A percentile compares a stretch with the other conserved stretches of the same genome.
These are phyloP conservation scores for Chydorus sphaericus DNA, from an alignment of 2,888 invertebrate species.

Conservation along the genomic window DNA sequence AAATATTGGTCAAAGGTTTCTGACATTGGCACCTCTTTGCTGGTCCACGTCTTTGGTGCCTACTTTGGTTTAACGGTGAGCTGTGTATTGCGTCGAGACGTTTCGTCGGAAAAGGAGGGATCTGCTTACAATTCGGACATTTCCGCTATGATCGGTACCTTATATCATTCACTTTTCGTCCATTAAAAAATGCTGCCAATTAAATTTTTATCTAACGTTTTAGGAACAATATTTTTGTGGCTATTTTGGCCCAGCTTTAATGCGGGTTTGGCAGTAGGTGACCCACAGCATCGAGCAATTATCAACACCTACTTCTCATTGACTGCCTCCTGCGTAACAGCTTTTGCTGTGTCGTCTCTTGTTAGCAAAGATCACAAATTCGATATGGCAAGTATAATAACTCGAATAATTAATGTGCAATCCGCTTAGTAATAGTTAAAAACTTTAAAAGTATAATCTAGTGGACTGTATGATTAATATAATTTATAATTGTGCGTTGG, in stretches of 20 bases:
- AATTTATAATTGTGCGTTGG: neutral
- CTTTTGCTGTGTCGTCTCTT: slow-evolving; percentile 68
- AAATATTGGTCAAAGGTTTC: too few relatives aligned
- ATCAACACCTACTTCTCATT: slow-evolving; percentile 87
- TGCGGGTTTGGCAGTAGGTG: slow-evolving; percentile 53
- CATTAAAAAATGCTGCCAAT: too few relatives aligned
- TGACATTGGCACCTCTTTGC: slow-evolving; percentile 89
- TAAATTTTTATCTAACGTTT: too few relatives aligned
- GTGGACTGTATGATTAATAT: neutral
- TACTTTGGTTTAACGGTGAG: slow-evolving; percentile 87
- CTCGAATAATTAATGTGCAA: neutral
- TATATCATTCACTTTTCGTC: too few relatives aligned
- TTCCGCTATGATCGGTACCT: slow-evolving; percentile 81
- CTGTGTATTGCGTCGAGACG: slow-evolving; percentile 40
- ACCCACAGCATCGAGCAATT: slow-evolving; percentile 67
- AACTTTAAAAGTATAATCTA: neutral
- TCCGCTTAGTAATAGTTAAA: too few relatives aligned
- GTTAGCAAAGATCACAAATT: slow-evolving; percentile 58
- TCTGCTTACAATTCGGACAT: slow-evolving; percentile 65
- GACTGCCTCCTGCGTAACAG: slow-evolving; percentile 60
- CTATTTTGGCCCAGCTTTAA: slow-evolving; percentile 97
- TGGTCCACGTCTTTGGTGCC: slow-evolving; percentile 87
- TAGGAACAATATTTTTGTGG: slow-evolving; percentile 87
- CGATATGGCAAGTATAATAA: slow-evolving; percentile 46
- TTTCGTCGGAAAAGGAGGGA: slow-evolving; percentile 34